Base-by-base conservation (phyloP, 2,888 invertebrate species). In the Melolontha melolontha region DNA sequence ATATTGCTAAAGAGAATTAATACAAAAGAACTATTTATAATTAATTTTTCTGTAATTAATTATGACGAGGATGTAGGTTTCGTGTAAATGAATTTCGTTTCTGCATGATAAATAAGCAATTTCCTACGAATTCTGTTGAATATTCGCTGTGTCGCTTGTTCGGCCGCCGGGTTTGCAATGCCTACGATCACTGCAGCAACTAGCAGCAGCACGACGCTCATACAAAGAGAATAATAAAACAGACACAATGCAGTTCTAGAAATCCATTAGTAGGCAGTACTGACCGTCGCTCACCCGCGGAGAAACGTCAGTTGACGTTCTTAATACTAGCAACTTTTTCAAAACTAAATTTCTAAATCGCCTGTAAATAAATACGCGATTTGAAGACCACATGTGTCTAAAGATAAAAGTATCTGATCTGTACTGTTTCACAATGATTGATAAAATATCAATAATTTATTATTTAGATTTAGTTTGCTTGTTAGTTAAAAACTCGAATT, bases 181-280 rank as follows among this genome's bases (percentile, higher is more conserved):
- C 40, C 12, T 34, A 6, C 16, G 54, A 54, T 17, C 40, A 17
- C 40, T 6, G 27, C 17, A 29, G 44, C 47, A 44, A 59, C 16
- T n/a, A 57, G 41, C 41, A 59, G 44, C 59, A 41, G 42, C 41
- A 17, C 40, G 41, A 41, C 17, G 40, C 57, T 27, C 57, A 44
- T 27, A 64, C 64, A 64, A 64, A 64, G 64, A 52, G 64, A 64
- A 64, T 64, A 54, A 64, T 54, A 64, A 64, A 64, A 42, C 52
- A 52, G 52, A 47, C 64, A 64, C 64, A 64, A 64, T 64, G 64
- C 64, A 64, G 52, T 64, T 64, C 64, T 44, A 64, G 52, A 64
- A 64, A 64, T 64, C 64, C 64, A 64, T 64, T 64, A 64, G 64
- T 64, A 54, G 64, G 27, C 64, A 16, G 44, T 29, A 29, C 59